phyloP scores from a whole-genome alignment of 2,113 vertebrate species.

The Serinus canaria region DNA sequence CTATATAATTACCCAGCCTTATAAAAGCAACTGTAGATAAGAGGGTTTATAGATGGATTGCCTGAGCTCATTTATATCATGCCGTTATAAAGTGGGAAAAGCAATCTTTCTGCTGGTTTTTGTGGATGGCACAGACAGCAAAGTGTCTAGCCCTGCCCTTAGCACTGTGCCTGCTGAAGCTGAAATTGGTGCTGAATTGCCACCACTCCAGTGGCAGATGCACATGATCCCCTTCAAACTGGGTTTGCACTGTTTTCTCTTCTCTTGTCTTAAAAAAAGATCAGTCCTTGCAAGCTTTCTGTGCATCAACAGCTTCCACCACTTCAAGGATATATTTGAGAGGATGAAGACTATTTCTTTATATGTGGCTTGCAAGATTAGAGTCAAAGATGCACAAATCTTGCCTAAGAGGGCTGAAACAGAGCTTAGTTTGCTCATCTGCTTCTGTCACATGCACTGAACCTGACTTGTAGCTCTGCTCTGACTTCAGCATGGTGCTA shows the following conservation, averaged over 20 bases:
- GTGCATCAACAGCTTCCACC: background rate
- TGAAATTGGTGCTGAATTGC: background rate
- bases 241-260: background rate
- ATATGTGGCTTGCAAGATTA: background rate
- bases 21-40: background rate
- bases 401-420: background rate
- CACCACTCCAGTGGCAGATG: background rate
- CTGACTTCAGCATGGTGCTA: background rate
- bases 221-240: background rate
- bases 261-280: background rate
- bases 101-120: background rate
- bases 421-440: background rate
- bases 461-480: background rate
- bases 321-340: background rate
- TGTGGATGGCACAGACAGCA: background rate
- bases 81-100: background rate
- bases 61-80: background rate
- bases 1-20: background rate
- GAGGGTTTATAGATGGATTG: background rate
- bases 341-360: background rate
- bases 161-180: background rate
- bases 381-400: background rate
- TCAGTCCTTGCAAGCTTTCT: background rate
- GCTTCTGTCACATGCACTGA: background rate
- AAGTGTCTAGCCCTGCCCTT: background rate